phyloP scores from a whole-genome alignment of 2,113 vertebrate genomes.

The Mastomys natalensis region DNA sequence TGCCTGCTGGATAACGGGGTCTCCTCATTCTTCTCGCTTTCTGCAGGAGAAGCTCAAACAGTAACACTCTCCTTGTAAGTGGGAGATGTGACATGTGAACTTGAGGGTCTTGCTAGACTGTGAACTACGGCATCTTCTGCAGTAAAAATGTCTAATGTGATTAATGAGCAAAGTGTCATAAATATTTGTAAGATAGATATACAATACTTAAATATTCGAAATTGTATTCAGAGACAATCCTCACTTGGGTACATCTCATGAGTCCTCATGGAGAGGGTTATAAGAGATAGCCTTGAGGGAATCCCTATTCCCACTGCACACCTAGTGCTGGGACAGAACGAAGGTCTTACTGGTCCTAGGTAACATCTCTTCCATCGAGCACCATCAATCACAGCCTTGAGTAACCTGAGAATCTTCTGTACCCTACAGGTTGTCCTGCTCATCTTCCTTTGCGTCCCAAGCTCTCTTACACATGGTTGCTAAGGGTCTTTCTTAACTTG shows the following conservation, averaged over 20 bases:
- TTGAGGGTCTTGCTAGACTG: background rate
- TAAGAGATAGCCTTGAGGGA: no score
- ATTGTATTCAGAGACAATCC: background rate
- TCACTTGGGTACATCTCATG: background rate
- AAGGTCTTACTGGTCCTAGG: background rate
- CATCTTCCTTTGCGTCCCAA: background rate
- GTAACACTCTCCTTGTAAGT: background rate
- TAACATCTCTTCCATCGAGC: background rate
- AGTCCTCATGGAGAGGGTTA: background rate
- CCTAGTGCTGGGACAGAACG: background rate
- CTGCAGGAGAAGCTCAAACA: background rate
- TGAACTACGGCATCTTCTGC: background rate
- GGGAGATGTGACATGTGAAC: background rate
- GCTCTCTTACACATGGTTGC: background rate
- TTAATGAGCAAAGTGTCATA: background rate
- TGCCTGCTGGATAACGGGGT: background rate
- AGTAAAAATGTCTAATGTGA: background rate
- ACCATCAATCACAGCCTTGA: no score
- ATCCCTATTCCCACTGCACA: background rate
- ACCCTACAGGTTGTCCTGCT: background rate
- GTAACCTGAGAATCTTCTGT: background rate
- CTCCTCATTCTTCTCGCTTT: background rate
- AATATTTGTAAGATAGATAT: background rate
- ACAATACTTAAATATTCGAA: background rate
- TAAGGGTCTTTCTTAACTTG: background rate